Evolutionary conservation across 2,888 invertebrate genomes (phyloP), one percentile per base, ranked within the genome.

Genomic region (Netelia melanura): DNA sequence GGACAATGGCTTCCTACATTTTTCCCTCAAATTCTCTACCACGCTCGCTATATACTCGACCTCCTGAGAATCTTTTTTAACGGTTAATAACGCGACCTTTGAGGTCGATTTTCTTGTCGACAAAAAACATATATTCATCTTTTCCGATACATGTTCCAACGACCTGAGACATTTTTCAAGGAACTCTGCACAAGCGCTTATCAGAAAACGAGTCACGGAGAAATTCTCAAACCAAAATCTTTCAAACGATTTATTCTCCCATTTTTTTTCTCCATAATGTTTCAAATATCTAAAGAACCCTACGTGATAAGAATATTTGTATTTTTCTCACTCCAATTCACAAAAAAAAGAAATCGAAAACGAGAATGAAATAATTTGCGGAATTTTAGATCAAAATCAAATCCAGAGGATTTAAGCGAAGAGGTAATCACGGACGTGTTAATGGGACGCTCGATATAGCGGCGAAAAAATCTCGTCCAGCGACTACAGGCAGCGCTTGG

Each of bases 11-110:
- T 75, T 71, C 38, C 61, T 71, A 52, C 10, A 77, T 56, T 65
- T 76, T 65, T 9, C 64, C n/a, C 56, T 71, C n/a, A n/a, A 64
- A 43, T 77, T 56, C 44, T 65, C 72, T 80, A 62, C 62, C 52
- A 17, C 23, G 1, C 14, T 23, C 14, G 54, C 58, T 71, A 54
- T 25, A 43, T 17, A 21, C 21, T 56, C 25, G 30, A 56, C n/a
- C 48, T 17, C 21, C 25, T 23, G 58, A 68, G 25, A 44, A 43
- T 65, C 71, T 82, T 58, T 54, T 30, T 58, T 52, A 11, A 17
- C 17, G 58, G 25, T 65, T 71, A 56, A 79, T 79, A 71, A 62
- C n/a, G 38, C n/a, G 44, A 52, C 54, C 71, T 71, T 64, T 54
- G 64, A 71, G 38, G 52, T 79, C 10, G 38, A 79, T 79, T 61